Evolutionary conservation across 2,797 vertebrate genomes (phyloP), one percentile per base, ranked within the genome.

Genomic region (Muscicapa comitata): DNA sequence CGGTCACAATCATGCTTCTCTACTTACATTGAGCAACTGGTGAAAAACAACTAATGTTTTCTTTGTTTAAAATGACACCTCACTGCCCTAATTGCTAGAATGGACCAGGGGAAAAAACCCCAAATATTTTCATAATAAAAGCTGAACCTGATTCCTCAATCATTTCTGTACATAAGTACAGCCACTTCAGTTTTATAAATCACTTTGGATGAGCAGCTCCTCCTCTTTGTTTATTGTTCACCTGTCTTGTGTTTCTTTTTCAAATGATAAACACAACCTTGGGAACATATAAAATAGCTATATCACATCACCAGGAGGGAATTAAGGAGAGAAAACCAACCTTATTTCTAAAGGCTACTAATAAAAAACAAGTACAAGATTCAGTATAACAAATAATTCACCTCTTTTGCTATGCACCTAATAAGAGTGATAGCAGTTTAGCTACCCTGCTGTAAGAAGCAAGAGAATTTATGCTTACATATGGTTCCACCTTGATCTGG

Each of bases 71-170:
- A 88, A 66, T 38, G 15, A 93, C 37, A 73, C 11, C 13, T 31
- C 47, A 43, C 11, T 35, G 33, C 13, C 25, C 47, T 12, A 86
- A 67, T 4, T 35, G 20, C 42, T 38, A 45, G 29, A 79, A 73
- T 1, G 2, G 15, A 68, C 6, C 8, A 45, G 29, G 19, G 19
- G 0, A 25, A 20, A 57, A 61, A 57, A 25, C 1, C 0, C 5
- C 37, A 21, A 50, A 51, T 1, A 14, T 71, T 51, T 55, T 59
- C 33, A 35, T 2, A 66, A 38, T 47, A 82, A 87, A 80, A 76
- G 25, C 13, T 57, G 48, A 67, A 50, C 31, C 17, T 3, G 13
- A 71, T 40, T 61, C 16, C 14, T 67, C 37, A 42, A 8, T 21
- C 21, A 7, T 58, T 82, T 25, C 37, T 33, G 6, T 37, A 58